Evolutionary conservation across 2,113 vertebrate genomes (phyloP), one percentile per base, ranked within the genome.

Genomic region (Tragelaphus buxtoni): DNA sequence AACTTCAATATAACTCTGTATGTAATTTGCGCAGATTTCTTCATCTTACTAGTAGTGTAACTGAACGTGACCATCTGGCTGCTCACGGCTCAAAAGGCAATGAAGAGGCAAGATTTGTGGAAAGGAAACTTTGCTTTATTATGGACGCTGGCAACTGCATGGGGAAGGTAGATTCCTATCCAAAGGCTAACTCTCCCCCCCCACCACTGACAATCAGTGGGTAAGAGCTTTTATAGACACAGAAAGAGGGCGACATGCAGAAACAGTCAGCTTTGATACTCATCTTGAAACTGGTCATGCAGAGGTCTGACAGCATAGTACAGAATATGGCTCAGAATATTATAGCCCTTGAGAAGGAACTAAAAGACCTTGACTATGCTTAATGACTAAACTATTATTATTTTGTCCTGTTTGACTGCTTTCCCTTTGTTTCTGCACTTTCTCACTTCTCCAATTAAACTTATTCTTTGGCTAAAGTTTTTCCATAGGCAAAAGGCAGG

Each of bases 61-160:
- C 28, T 17, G 13, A 47, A 49, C 30, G 2, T 77, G 45, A 49
- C 4, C 2, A 1, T 77, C 74, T 79, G 76, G 76, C 76, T 49
- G 45, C 45, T 79, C 28, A 49, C 2, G 3, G 45, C 9, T 79
- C 76, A 49, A 79, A 79, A 79, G 2, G 16, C 45, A 32, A 6
- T 18, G 5, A 49, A 79, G 28, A 79, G 28, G 28, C 16, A 49
- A 49, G 39, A 45, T 8, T 45, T 39, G 12, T 26, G 2, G 39
- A 45, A 74, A 74, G 72, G 72, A 45, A 74, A 8, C 45, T 77
- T 47, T 49, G 28, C 9, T 79, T 79, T 79, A 30, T 79, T 49
- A 32, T 5, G 14, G 28, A 49, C 49, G 26, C 28, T 45, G 14
- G 45, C 74, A 49, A 77, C 13, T 3, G 8, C 13, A 0, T 0